Evolutionary conservation across 1,140 invertebrate species (phyloP).

Genomic region (Teleopsis dalmanni): DNA sequence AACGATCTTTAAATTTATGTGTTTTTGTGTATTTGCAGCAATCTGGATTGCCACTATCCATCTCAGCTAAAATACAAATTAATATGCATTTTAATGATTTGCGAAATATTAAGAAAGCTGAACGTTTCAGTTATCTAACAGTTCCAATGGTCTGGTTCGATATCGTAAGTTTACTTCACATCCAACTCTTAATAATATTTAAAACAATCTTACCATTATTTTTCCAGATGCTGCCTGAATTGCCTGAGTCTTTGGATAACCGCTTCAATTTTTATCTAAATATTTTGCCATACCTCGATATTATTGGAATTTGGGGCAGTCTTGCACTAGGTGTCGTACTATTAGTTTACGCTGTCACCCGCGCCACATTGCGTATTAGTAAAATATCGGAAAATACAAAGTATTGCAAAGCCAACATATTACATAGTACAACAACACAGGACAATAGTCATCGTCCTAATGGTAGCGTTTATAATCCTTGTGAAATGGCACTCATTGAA

Average conservation of each 20-base stretch:
- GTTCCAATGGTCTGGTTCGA: conserved; percentile 75
- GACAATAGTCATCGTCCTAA: conserved; percentile 13
- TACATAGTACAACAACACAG: conserved; percentile 14
- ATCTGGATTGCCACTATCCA: conserved; percentile 65
- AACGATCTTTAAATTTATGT: no score
- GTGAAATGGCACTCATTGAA: conserved; percentile 29
- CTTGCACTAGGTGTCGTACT: conserved; percentile 51
- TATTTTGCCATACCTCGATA: conserved; percentile 55
- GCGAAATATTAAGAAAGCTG: conserved; percentile 51
- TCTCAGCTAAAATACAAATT: conserved; percentile 72
- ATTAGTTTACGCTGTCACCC: conserved; percentile 44
- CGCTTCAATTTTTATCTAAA: conserved; percentile 68
- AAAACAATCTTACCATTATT: background rate
- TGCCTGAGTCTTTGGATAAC: conserved; percentile 53
- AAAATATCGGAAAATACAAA: conserved; percentile 28
- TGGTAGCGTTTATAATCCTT: conserved; percentile 26
- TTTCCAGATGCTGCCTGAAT: conserved; percentile 58
- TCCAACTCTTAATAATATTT: background rate
- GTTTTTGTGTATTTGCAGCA: conserved; percentile 43
- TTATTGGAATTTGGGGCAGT: conserved; percentile 51
- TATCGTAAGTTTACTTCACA: conserved; percentile 60
- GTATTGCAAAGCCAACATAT: conserved; percentile 23
- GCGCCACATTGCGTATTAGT: conserved; percentile 26
- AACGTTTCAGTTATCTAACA: conserved; percentile 58
- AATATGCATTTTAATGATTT: conserved; percentile 70